phyloP scores from a whole-genome alignment of 1,140 invertebrate genomes.

The Calliopsis andreniformis region DNA sequence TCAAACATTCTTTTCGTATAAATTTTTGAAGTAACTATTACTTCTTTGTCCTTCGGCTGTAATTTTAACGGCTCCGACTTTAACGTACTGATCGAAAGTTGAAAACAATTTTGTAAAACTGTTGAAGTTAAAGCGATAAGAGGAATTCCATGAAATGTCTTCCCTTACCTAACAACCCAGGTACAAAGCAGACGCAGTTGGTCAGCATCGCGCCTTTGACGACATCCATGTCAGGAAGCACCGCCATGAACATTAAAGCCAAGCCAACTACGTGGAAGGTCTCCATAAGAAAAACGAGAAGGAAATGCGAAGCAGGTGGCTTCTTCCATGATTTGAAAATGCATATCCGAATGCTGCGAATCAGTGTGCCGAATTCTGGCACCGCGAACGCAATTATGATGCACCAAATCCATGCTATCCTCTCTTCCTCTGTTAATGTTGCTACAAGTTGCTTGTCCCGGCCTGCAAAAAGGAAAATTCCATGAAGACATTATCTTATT shows the following conservation, averaged over 20 bases:
- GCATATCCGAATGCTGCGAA: conserved; percentile 92
- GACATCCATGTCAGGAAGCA: conserved; percentile 95
- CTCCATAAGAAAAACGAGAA: conserved; percentile 90
- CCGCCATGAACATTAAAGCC: conserved; percentile 91
- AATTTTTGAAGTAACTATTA: no score
- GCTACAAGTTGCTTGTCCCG: conserved; percentile 92
- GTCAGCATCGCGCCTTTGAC: conserved; percentile 96
- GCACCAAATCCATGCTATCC: conserved; percentile 96
- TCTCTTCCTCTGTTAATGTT: conserved; percentile 89
- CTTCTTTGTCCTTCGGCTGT: no score
- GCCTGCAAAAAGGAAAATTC: conserved; percentile 82
- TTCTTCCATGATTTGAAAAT: conserved; percentile 93
- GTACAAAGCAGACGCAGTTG: conserved; percentile 95
- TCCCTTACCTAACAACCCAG: conserved; percentile 86
- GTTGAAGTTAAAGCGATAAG: no score
- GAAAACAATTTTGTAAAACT: no score
- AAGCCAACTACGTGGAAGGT: conserved; percentile 93
- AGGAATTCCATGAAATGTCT: no score
- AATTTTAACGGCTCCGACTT: no score
- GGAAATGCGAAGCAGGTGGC: conserved; percentile 84
- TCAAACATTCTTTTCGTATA: no score
- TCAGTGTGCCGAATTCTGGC: conserved; percentile 92
- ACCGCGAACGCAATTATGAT: conserved; percentile 92
- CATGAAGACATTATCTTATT: no score
- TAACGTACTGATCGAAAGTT: no score